Evolutionary conservation across 2,888 invertebrate species (phyloP).

Genomic region (Oeneis ivallda): DNA sequence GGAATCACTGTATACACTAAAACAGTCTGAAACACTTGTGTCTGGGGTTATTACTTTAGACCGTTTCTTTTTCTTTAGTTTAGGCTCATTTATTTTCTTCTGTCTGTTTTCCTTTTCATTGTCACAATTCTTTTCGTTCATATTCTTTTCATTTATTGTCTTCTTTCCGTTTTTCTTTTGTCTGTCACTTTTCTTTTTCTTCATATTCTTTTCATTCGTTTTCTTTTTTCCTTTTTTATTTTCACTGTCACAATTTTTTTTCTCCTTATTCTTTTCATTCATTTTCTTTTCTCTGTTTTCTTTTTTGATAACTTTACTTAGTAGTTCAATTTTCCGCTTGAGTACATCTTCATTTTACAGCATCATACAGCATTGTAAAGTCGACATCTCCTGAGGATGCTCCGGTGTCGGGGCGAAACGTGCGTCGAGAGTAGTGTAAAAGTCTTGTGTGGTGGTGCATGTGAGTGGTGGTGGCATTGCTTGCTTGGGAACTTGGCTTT

Average conservation of each 20-base stretch:
- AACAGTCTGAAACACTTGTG: conserved; percentile 3
- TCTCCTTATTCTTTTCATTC: conserved; percentile 3
- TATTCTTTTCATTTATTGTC: conserved; percentile 3
- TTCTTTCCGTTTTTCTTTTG: conserved; percentile 3
- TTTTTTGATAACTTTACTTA: conserved; percentile 20
- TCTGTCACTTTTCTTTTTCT: background rate
- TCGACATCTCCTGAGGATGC: no score
- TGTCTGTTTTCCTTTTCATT: conserved; percentile 1
- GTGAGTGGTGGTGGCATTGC: no score
- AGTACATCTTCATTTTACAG: conserved; percentile 33
- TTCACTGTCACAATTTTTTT: conserved; percentile 1
- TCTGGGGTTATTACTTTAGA: conserved; percentile 3
- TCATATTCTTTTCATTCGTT: conserved; percentile 2
- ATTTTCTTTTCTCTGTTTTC: conserved; percentile 11
- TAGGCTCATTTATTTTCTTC: conserved; percentile 1
- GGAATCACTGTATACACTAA: background rate
- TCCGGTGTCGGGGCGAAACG: no score
- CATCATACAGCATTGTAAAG: no score
- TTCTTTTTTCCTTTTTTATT: background rate
- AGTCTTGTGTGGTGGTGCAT: no score
- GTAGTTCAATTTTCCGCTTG: conserved; percentile 20
- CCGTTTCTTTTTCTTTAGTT: conserved; percentile 2
- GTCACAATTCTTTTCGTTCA: conserved; percentile 2
- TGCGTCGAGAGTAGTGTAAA: no score
- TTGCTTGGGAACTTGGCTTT: no score